These are phyloP conservation scores for Trematomus loennbergii DNA, from an alignment of 2,113 vertebrate species.

Conservation along the genomic window DNA sequence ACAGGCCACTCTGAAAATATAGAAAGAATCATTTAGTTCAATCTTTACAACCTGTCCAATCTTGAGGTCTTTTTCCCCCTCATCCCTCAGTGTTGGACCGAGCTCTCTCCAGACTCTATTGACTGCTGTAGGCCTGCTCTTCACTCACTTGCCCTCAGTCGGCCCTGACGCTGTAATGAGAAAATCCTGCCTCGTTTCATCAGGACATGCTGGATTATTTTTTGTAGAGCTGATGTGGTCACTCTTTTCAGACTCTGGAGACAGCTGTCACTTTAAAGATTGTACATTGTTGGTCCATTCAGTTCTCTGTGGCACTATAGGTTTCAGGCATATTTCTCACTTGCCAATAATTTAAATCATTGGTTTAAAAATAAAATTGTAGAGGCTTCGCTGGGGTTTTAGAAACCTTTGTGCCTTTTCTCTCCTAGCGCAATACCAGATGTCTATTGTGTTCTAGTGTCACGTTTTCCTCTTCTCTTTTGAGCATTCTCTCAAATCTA, in stretches of 20 bases:
- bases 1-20: constrained; percentile 16
- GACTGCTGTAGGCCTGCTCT: constrained; percentile 43
- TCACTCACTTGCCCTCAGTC: constrained; percentile 53
- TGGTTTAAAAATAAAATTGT: constrained; percentile 15
- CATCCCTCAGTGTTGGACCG: constrained; percentile 13
- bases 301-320: constrained; percentile 6
- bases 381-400: background rate
- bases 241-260: constrained; percentile 26
- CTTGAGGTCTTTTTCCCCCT: constrained; percentile 24
- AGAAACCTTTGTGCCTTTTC: background rate
- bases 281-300: constrained; percentile 24
- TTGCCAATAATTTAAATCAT: constrained; percentile 16
- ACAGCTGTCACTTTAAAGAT: constrained; percentile 38
- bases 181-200: constrained; percentile 56
- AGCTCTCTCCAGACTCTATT: constrained; percentile 24
- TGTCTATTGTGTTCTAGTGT: constrained; percentile 11
- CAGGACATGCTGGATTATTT: constrained; percentile 34
- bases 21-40: constrained; percentile 51
- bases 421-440: background rate
- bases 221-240: constrained; percentile 28
- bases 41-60: constrained; percentile 39
- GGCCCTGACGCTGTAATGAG: constrained; percentile 43
- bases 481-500: background rate
- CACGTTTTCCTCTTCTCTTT: constrained; percentile 1
- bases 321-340: constrained; percentile 13